Base-by-base conservation (phyloP, 2,888 invertebrate genomes). In the Campaea margaritaria region DNA sequence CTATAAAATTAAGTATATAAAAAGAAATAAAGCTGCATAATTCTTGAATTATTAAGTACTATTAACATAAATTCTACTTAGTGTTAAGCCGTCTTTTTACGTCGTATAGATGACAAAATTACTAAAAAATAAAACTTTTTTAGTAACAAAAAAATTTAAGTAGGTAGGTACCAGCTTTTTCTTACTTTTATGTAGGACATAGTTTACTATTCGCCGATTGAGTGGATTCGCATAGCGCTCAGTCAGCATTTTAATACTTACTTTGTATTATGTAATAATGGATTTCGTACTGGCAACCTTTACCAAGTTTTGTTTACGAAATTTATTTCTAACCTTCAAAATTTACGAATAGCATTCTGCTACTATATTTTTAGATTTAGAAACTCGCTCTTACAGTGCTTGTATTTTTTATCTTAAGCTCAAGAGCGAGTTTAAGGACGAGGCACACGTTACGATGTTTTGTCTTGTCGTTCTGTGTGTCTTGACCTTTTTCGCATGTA, bases 151-250 rank as follows among this genome's bases (percentile, higher is more conserved):
- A 8, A n/a, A 39, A 14, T 14, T 9, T 8, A 42, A 5, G 34
- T 47, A 47, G 28, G 15, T 43, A 56, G 42, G 41, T 44, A 27
- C 21, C 13, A 27, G 64, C 65, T 69, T 69, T 70, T 70, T 59
- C 41, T 53, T 28, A 69, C 67, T 58, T 49, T 14, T 47, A 41
- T 16, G 42, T 56, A 56, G 43, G 27, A 49, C 36, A 38, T 54
- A 59, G 60, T 43, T 70, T 68, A 64, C 67, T 63, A 44, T 45
- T 67, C 67, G 67, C 64, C 3, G 62, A 64, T 61, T 49, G 70
- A 73, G 72, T 69, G 56, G 79, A 82, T 80, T 82, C 55, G 80
- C 80, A 70, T 80, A 82, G 77, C 69, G 78, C 75, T 79, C 72
- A 64, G 66, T 67, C 14, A 44, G n/a, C 36, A 64, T 45, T 54